phyloP scores from a whole-genome alignment of 2,888 invertebrate genomes.

The Noctua janthina region DNA sequence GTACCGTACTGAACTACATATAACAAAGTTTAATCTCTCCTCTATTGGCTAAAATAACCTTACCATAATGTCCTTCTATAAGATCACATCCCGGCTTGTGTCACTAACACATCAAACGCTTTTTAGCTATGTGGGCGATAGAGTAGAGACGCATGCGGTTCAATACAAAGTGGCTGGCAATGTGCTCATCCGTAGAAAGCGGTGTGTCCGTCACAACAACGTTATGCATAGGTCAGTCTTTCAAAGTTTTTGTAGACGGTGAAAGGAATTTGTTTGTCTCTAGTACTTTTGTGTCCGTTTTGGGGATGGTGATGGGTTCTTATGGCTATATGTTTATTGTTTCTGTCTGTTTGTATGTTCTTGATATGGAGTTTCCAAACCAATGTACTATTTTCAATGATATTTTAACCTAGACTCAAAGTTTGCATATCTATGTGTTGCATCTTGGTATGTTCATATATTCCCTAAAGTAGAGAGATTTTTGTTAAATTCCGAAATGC shows the following conservation, averaged over 20 bases:
- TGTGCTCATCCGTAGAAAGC: constrained; percentile 83
- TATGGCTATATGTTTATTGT: not conserved
- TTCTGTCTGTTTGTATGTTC: not conserved
- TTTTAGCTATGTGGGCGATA: constrained; percentile 88
- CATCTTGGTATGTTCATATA: not conserved
- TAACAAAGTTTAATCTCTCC: not conserved
- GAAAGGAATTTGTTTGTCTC: constrained; percentile 62
- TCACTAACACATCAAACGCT: constrained; percentile 70
- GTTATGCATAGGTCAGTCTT: constrained; percentile 87
- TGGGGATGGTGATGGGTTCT: constrained; percentile 37
- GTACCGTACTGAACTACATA: not conserved
- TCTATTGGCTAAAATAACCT: not conserved
- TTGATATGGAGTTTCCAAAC: not conserved
- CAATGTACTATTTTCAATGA: constrained; percentile 13
- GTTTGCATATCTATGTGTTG: not conserved
- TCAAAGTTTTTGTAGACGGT: constrained; percentile 60
- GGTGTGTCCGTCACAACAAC: constrained; percentile 88
- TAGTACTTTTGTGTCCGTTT: constrained; percentile 51
- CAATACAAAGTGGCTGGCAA: constrained; percentile 87
- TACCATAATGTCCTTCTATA: constrained; percentile 2
- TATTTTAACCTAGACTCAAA: constrained; percentile 5
- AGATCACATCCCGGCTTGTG: constrained; percentile 34
- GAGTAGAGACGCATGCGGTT: constrained; percentile 86
- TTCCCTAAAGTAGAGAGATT: not conserved
- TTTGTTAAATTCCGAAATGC: not conserved